Base-by-base conservation (phyloP, 2,888 invertebrate species). In the Leptopilina syphax region DNA sequence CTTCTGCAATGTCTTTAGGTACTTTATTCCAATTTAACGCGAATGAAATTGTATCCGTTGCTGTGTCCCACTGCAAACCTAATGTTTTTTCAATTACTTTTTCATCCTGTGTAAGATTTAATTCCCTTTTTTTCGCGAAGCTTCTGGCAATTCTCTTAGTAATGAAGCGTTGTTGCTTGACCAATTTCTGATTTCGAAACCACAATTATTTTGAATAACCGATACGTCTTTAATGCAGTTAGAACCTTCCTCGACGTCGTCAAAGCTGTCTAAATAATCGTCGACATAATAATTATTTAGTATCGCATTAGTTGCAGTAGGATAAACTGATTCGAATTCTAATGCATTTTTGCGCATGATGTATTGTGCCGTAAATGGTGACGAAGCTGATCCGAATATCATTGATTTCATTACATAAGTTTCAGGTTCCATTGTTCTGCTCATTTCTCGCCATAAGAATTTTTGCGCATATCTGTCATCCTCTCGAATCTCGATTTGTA, bases 261-360 rank as follows among this genome's bases (percentile, higher is more conserved):
- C 82, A 8, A 60, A 60, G 65, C 87, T 86, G 3, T 86, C 86
- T 6, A 83, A 80, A 44, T 83, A 85, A 41, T 85, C 84, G 18
- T 87, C 87, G 67, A 89, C 86, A 57, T 89, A 90, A 77, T 86
- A 85, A 9, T 86, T 84, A 1, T 84, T 60, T 65, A 85, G 77
- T 13, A 89, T 85, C 0, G 87, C 85, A 12, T 82, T 66, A 0
- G 81, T 84, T 0, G 88, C 88, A 27, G 80, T 66, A 4, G 86
- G 87, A 78, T 79, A 84, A 76, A 27, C 34, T 6, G 18, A 12
- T 63, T 79, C 34, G 63, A 82, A 85, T 44, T 76, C 77, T 7
- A 66, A 6, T 0, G 88, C 88, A 54, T 89, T 89, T 4, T 12
- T 13, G 67, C 87, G 85, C 79, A 87, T 87, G 0, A 88, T 81